Base-by-base conservation (phyloP, 35 echinoderm and acorn worm genomes). In the Stichopus chloronotus region DNA sequence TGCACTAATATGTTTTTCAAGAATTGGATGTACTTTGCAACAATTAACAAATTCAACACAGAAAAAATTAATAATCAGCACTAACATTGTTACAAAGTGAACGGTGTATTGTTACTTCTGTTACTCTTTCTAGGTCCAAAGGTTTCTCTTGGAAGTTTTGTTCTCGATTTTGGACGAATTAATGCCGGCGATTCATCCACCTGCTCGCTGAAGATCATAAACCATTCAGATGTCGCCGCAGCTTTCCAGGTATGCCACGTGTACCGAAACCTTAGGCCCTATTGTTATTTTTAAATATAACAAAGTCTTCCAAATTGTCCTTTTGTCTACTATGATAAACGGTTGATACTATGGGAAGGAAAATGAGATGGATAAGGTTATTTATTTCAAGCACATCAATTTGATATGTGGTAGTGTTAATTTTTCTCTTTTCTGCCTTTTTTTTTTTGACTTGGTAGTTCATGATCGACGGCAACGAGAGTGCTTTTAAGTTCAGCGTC, bases 401-500 rank as follows among this genome's bases (percentile, higher is more conserved):
- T 43, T 43, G 30, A 43, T 43, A 43, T 43, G 3, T 43, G 30
- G 30, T 43, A 1, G 0, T 3, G 30, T 24, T 81, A 65, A 65
- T 65, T 65, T 19, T 19, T 65, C 11, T 65, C 19, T 19, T 0
- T 55, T 30, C 78, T 30, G 30, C 30, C 12, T n/a, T 92, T 24
- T 25, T 91, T 4, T 21, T 82, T 54, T 94, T 16, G 14, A 52
- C 5, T 9, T 93, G 84, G 9, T 57, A 95, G 96, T 97, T 97
- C 56, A 85, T 97, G 22, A 81, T 95, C 58, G 96, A 97, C 56
- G 60, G 96, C 78, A 24, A 57, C 25, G 93, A 95, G 92, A 96
- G 97, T 86, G 93, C 93, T 6, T 99, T 99, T 76, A 82, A 99
- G 56, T 95, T 99, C 88, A 88, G 93, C 25, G 88, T 94, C 19